Evolutionary conservation across 2,113 vertebrate species (phyloP), one percentile per base, ranked within the genome.

Genomic region (Aspiorhynchus laticeps): DNA sequence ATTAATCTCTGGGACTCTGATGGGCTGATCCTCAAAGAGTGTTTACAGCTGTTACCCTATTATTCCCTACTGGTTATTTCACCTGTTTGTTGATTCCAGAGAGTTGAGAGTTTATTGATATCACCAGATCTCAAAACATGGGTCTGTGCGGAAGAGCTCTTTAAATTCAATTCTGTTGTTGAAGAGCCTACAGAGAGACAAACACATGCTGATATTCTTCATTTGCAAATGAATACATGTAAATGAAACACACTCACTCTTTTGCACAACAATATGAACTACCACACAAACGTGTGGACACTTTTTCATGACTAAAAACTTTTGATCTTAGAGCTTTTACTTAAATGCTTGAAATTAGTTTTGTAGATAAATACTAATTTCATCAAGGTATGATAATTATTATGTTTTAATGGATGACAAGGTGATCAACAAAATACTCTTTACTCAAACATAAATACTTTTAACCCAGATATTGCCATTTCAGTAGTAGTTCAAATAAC

Each of bases 71-170:
- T n/a, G 51, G 33, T 61, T 26, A 56, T 67, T 46, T 46, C 24
- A 21, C n/a, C 3, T 9, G 56, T 36, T 63, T 24, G 7, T 31
- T 31, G 46, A 80, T 59, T 48, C 14, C 43, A 77, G 24, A 9
- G 41, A 56, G 19, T 31, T 71, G 3, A 63, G 19, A 80, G n/a
- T 67, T 69, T 46, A 7, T 33, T 51, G 41, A 12, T 15, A 21
- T 80, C 75, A 88, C 85, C 80, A 88, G 56, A 88, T 86, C 85
- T 88, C 80, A 80, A 86, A 84, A n/a, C 80, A 63, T 59, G n/a
- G 63, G 74, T 86, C 65, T n/a, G 4, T 31, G 53, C 31, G 0
- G n/a, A 88, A 75, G 4, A 65, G 10, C 24, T 83, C 15, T 17
- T 21, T 31, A 19, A 24, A 43, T 53, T 19, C 24, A 69, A 88